Evolutionary conservation across 2,888 invertebrate species (phyloP), one percentile per base, ranked within the genome.

Genomic region (Stenodera caucasica): DNA sequence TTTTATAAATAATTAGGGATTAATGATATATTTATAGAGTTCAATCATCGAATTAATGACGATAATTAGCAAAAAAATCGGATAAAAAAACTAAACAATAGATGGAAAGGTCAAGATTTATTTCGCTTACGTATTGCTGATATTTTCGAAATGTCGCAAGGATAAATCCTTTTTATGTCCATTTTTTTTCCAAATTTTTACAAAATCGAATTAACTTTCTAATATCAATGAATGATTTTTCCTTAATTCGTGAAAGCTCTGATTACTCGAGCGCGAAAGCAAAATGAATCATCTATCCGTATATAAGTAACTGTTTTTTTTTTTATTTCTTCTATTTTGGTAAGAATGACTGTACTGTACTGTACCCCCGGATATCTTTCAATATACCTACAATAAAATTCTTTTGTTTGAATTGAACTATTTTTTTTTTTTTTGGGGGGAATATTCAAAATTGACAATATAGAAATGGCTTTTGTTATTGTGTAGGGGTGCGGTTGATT

Each of bases 401-500:
- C 5, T 26, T 2, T 26, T 26, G 26, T 26, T 4, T 26, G 5
- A 26, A 26, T 26, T 26, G 26, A n/a, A n/a, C 26, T 26, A 26
- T 2, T 26, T 26, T 26, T 26, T n/a, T n/a, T n/a, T n/a, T n/a
- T n/a, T n/a, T n/a, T n/a, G n/a, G n/a, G n/a, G n/a, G n/a, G 26
- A 4, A 26, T 4, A 26, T 4, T 4, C 2, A 26, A 26, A 26
- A 26, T 4, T 26, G 26, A 26, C 7, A 14, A 35, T 6, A 15
- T 35, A 5, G 40, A 5, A 11, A 32, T 11, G 11, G 9, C 2
- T 2, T 1, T 26, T 32, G 1, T 32, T 21, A 18, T 45, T 12
- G 3, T 12, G 3, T n/a, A 12, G 45, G 77, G 77, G 78, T 77
- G 77, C 77, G 78, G 77, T 87, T 87, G 79, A 60, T 2, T 55